Conservation (phyloP, 2,797 vertebrate species). For the Perodicticus potto region DNA sequence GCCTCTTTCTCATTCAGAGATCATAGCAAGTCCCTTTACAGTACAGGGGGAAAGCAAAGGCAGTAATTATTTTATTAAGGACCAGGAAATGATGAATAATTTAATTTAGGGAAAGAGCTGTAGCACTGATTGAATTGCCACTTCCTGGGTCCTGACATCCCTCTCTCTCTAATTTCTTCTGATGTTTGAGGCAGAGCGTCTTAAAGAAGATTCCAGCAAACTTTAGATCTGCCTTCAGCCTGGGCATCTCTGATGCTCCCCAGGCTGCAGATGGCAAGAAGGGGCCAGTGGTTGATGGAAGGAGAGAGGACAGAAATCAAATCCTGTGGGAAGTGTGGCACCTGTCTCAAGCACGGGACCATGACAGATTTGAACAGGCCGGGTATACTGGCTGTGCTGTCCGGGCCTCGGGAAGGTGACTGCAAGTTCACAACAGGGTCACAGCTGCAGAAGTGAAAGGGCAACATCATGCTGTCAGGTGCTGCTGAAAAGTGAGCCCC, state of each 20-base stretch:
- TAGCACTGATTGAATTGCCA: background rate
- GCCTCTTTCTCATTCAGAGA: background rate
- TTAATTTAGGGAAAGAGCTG: slow-evolving; percentile 19
- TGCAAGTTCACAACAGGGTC: slow-evolving; percentile 83
- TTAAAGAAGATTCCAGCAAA: background rate
- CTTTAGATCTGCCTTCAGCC: background rate
- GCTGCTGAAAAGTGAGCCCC: slow-evolving; percentile 56
- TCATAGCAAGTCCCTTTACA: fast-evolving
- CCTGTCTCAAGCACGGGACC: background rate
- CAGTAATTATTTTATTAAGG: slow-evolving; percentile 59
- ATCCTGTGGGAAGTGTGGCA: fast-evolving
- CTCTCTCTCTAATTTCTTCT: background rate
- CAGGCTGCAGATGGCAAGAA: fast-evolving
- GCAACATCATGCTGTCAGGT: slow-evolving; percentile 37
- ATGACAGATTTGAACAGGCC: slow-evolving; percentile 19
- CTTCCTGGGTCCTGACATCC: background rate
- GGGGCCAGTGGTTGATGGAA: background rate
- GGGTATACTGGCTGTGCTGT: background rate
- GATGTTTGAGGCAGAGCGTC: background rate
- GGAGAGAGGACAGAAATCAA: background rate
- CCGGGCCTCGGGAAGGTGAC: background rate
- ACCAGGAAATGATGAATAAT: slow-evolving; percentile 53
- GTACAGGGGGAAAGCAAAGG: background rate
- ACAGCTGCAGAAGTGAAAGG: slow-evolving; percentile 66
- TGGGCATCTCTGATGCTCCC: background rate